Conservation (phyloP, 2,888 invertebrate genomes). For the Drosophila melanocephala region DNA sequence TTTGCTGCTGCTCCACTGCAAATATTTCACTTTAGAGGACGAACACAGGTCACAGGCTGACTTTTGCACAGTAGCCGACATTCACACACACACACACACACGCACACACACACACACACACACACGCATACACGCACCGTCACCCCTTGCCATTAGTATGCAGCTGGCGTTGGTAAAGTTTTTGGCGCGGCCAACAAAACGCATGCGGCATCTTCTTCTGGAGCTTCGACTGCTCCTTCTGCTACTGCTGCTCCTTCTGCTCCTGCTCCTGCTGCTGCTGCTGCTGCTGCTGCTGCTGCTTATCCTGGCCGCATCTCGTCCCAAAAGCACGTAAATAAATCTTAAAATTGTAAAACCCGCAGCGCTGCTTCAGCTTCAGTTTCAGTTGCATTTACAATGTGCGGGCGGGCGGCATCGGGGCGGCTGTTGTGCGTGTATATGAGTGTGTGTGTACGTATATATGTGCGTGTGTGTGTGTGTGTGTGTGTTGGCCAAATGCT, state of each 20-base stretch:
- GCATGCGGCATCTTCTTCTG: constrained; percentile 55
- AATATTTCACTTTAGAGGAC: constrained; percentile 85
- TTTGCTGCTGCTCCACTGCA: constrained; percentile 62
- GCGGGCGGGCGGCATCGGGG: neutral
- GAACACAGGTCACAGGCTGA: constrained; percentile 84
- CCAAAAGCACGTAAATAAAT: constrained; percentile 81
- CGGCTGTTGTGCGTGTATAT: neutral
- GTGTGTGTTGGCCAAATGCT: constrained; percentile 57
- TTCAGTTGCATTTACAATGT: constrained; percentile 40
- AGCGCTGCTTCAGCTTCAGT: constrained; percentile 50
- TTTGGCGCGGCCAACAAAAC: constrained; percentile 76
- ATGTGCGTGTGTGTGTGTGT: neutral
- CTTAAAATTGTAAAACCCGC: constrained; percentile 81
- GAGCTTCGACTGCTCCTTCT: neutral
- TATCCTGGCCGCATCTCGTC: constrained; percentile 66
- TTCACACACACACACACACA: constrained; percentile 49
- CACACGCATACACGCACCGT: neutral
- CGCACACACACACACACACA: constrained; percentile 13
- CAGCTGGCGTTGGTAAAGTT: constrained; percentile 74
- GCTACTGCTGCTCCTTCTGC: neutral
- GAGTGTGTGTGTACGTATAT: neutral
- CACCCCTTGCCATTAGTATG: constrained; percentile 63
- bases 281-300: constrained; percentile 29
- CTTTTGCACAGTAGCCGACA: constrained; percentile 70
- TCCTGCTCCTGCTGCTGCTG: constrained; percentile 4